Percentiles rank a stretch among this genome's conserved stretches.
Conservation (phyloP, 2,113 vertebrate species). For the Stercorarius parasiticus region DNA sequence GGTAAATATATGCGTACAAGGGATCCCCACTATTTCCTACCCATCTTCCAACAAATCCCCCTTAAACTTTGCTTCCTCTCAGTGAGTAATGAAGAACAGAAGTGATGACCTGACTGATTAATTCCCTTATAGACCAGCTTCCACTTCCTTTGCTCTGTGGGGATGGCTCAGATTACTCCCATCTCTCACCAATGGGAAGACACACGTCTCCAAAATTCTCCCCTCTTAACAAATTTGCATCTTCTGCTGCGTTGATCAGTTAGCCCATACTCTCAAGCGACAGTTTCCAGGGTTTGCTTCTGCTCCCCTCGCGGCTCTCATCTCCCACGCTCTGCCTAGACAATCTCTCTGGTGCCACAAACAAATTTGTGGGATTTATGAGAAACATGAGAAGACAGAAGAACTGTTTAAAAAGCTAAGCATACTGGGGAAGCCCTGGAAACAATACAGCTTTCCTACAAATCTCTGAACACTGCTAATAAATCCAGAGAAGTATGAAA, state of each 20-base stretch:
- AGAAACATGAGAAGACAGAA: not conserved
- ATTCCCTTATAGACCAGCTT: not conserved
- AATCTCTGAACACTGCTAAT: not conserved
- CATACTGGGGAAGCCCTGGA: not conserved
- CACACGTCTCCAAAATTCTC: not conserved
- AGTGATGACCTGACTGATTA: not conserved
- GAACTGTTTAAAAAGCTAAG: not conserved
- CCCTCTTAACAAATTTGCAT: not conserved
- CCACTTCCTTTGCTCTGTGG: not conserved
- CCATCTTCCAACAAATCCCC: not conserved
- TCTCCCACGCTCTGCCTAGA: not conserved
- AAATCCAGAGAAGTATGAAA: not conserved
- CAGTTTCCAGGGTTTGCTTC: not conserved
- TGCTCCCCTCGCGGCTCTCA: not conserved
- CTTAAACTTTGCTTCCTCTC: not conserved
- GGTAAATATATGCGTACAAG: fast-evolving
- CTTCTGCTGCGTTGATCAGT: not conserved
- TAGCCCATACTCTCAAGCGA: not conserved
- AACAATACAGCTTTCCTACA: not conserved
- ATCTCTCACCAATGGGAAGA: not conserved
- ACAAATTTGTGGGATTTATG: not conserved
- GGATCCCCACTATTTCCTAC: not conserved
- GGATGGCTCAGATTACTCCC: not conserved
- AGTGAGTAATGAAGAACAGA: not conserved
- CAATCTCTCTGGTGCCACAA: not conserved